phyloP scores from a whole-genome alignment of 2,113 vertebrate genomes.

The Nibea coibor region DNA sequence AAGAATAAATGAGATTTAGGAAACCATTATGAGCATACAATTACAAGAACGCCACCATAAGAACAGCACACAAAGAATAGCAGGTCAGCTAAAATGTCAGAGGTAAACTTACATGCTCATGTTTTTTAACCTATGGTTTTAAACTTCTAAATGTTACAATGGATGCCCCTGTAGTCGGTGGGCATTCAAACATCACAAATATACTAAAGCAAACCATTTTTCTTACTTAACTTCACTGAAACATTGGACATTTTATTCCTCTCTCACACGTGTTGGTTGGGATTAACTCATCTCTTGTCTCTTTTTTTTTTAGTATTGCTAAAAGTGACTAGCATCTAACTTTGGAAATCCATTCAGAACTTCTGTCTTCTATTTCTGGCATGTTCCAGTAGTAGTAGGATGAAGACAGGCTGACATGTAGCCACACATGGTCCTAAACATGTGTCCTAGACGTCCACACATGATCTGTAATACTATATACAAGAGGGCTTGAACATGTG shows the following conservation, averaged over 20 bases:
- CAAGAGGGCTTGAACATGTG: neutral
- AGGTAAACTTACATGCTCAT: too few relatives aligned
- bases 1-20: too few relatives aligned
- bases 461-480: slow-evolving; percentile 28
- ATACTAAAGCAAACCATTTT: too few relatives aligned
- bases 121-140: too few relatives aligned
- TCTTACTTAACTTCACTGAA: too few relatives aligned
- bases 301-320: neutral
- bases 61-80: too few relatives aligned
- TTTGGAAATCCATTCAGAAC: too few relatives aligned
- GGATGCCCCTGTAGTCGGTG: neutral
- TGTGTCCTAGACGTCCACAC: neutral
- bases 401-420: slow-evolving; percentile 19
- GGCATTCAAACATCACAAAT: neutral
- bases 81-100: too few relatives aligned
- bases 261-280: neutral
- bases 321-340: neutral
- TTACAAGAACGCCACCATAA: too few relatives aligned
- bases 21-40: too few relatives aligned
- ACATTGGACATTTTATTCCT: neutral
- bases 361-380: neutral
- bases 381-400: neutral
- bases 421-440: slow-evolving; percentile 4
- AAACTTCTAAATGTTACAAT: neutral
- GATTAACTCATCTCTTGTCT: too few relatives aligned